Evolutionary conservation across 2,888 invertebrate species (phyloP).

Genomic region (Erynnis tages): DNA sequence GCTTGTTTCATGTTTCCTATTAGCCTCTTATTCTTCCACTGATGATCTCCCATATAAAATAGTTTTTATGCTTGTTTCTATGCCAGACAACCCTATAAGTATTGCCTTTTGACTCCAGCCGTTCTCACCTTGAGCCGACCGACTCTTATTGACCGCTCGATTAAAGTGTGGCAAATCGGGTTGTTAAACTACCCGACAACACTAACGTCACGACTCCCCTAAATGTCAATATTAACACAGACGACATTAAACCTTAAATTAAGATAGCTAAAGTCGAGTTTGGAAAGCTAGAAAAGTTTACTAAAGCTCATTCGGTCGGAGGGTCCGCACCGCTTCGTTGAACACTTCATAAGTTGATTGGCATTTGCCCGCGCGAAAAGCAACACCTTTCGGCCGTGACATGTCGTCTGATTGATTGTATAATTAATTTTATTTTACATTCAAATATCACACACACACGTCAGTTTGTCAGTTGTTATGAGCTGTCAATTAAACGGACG

Average conservation of each 20-base stretch:
- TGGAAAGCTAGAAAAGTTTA: constrained; percentile 24
- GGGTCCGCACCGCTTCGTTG: constrained; percentile 53
- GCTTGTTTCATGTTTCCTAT: too few relatives aligned
- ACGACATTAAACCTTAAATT: constrained; percentile 37
- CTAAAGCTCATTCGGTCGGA: constrained; percentile 37
- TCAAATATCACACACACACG: constrained; percentile 62
- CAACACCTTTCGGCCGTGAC: constrained; percentile 76
- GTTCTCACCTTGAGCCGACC: constrained; percentile 64
- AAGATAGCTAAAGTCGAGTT: constrained; percentile 42
- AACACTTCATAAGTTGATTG: constrained; percentile 73
- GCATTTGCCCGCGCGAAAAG: constrained; percentile 76
- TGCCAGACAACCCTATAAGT: background rate
- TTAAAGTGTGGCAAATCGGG: constrained; percentile 73
- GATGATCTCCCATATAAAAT: too few relatives aligned
- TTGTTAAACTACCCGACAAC: constrained; percentile 63
- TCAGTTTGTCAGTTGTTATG: constrained; percentile 61
- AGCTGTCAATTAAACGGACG: constrained; percentile 78
- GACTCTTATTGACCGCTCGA: constrained; percentile 63
- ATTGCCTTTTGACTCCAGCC: constrained; percentile 53
- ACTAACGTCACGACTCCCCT: constrained; percentile 35
- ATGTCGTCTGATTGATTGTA: constrained; percentile 76
- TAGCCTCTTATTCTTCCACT: too few relatives aligned
- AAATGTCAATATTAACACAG: background rate
- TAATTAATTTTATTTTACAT: constrained; percentile 78
- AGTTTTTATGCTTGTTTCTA: too few relatives aligned